These are phyloP conservation scores for Channa striata DNA, from an alignment of 2,797 vertebrate genomes.

Conservation along the genomic window DNA sequence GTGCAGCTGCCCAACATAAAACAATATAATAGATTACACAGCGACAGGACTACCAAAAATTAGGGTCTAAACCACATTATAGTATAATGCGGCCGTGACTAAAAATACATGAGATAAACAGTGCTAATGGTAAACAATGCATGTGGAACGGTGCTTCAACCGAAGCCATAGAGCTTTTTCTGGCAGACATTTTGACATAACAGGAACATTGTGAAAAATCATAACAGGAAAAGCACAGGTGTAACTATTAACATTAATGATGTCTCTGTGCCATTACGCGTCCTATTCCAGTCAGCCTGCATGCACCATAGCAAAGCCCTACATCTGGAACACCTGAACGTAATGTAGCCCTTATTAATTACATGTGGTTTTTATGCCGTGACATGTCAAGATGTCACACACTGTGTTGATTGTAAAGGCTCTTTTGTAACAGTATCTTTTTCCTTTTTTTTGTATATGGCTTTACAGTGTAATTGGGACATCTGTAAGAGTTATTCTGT, in stretches of 20 bases:
- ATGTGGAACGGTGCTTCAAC: constrained; percentile 4
- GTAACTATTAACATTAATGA: constrained; percentile 58
- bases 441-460: not conserved
- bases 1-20: no score
- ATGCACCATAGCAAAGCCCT: not conserved
- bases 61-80: not conserved
- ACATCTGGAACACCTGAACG: constrained; percentile 11
- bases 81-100: constrained; percentile 13
- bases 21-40: no score
- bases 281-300: constrained; percentile 24
- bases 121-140: not conserved
- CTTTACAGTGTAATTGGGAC: not conserved
- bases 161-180: constrained; percentile 25
- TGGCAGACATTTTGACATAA: constrained; percentile 55
- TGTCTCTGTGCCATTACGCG: constrained; percentile 30
- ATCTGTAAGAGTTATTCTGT: not conserved
- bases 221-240: constrained; percentile 47
- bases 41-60: no score
- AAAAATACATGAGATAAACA: constrained; percentile 24
- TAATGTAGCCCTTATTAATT: constrained; percentile 6
- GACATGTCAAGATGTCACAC: constrained; percentile 13
- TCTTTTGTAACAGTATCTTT: not conserved
- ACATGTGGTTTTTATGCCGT: not conserved
- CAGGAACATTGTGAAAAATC: constrained; percentile 64
- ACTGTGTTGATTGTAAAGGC: not conserved